phyloP scores from a whole-genome alignment of 2,888 invertebrate species.

The Drosophila meridiana region DNA sequence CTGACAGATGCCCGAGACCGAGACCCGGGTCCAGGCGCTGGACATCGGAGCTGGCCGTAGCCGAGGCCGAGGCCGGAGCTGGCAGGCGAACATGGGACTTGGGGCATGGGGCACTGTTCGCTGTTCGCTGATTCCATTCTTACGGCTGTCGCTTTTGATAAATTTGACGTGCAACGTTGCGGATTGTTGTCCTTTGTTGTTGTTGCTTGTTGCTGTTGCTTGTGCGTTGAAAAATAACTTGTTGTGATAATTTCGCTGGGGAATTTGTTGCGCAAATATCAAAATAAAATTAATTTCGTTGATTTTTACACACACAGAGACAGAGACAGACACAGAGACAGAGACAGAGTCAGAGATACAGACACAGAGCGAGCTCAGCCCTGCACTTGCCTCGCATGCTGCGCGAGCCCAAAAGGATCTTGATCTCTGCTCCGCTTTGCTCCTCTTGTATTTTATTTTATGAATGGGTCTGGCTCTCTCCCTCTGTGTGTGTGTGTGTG shows the following conservation, averaged over 20 bases:
- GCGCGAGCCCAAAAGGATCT: slow-evolving; percentile 22
- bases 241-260: slow-evolving; percentile 74
- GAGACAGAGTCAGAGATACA: background rate
- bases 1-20: slow-evolving; percentile 62
- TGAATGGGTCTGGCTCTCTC: slow-evolving; percentile 50
- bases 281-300: slow-evolving; percentile 79
- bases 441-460: slow-evolving; percentile 42
- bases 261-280: slow-evolving; percentile 76
- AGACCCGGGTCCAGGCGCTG: slow-evolving; percentile 6
- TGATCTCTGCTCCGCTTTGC: slow-evolving; percentile 36
- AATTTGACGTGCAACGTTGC: slow-evolving; percentile 65
- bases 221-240: slow-evolving; percentile 67
- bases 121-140: slow-evolving; percentile 53
- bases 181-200: slow-evolving; percentile 46
- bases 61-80: background rate
- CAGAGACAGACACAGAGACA: background rate
- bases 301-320: slow-evolving; percentile 41
- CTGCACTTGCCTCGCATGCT: slow-evolving; percentile 43
- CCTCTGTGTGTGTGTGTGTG: slow-evolving; percentile 27
- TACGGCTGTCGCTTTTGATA: slow-evolving; percentile 76
- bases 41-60: slow-evolving; percentile 13
- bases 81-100: background rate
- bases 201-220: slow-evolving; percentile 20
- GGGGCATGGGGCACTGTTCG: slow-evolving; percentile 3
- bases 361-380: background rate